phyloP scores from a whole-genome alignment of 2,113 vertebrate species.

The Vulpes lagopus region DNA sequence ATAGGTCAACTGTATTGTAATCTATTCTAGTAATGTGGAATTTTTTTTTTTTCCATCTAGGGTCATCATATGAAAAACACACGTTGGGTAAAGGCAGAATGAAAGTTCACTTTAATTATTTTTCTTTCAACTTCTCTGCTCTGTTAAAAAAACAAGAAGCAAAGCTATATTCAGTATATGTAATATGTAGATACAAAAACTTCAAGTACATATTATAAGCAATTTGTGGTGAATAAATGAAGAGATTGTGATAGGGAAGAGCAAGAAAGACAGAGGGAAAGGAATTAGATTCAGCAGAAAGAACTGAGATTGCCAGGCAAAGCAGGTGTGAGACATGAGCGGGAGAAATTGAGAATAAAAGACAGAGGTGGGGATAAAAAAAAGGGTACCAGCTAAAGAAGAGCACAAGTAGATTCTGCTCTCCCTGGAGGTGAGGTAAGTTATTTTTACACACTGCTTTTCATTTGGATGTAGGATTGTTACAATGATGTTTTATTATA shows the following conservation, averaged over 20 bases:
- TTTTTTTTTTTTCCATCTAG: neutral
- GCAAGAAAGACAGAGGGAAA: neutral
- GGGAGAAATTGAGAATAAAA: neutral
- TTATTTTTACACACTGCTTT: neutral
- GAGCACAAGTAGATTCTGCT: accelerated
- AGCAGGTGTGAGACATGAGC: neutral
- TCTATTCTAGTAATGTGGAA: neutral
- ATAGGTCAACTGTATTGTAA: neutral
- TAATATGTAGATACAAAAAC: neutral
- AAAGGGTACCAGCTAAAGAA: accelerated
- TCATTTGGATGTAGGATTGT: neutral
- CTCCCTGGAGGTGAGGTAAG: neutral
- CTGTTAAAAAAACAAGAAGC: neutral
- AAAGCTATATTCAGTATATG: neutral
- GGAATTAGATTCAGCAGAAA: neutral
- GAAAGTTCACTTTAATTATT: neutral
- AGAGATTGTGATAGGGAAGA: neutral
- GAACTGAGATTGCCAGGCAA: neutral
- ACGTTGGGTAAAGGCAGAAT: neutral
- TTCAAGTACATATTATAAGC: neutral
- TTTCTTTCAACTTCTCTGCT: neutral
- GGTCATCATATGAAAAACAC: neutral
- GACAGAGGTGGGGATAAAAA: neutral
- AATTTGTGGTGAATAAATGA: neutral
- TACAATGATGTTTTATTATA: neutral